Percentiles rank a stretch among this genome's conserved stretches.
Evolutionary conservation across 1,140 invertebrate species (phyloP).

Genomic region (Grapholita molesta): DNA sequence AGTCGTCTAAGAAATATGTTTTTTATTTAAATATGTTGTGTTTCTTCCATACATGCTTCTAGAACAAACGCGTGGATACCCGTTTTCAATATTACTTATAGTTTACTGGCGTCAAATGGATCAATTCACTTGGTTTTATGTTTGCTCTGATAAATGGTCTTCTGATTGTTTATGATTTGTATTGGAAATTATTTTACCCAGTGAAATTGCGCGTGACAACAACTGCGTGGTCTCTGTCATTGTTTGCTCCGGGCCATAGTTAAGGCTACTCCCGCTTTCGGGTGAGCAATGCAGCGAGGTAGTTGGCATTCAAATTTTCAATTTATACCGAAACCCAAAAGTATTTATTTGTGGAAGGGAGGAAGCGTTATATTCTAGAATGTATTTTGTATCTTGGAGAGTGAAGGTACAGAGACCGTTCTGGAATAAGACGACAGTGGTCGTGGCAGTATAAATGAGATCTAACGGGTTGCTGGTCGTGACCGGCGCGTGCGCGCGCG

Average conservation of each 20-base stretch:
- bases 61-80: no score
- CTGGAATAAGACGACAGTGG: slow-evolving; percentile 22
- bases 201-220: background rate
- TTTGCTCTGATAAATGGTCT: background rate
- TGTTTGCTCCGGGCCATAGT: background rate
- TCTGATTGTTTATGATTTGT: background rate
- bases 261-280: background rate
- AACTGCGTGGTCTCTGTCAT: background rate
- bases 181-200: background rate
- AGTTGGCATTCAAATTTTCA: background rate
- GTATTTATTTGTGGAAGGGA: slow-evolving; percentile 16
- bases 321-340: background rate
- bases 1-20: no score
- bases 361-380: slow-evolving; percentile 16
- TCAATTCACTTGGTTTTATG: background rate
- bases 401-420: background rate
- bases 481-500: slow-evolving; percentile 34
- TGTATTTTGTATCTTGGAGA: background rate
- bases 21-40: no score
- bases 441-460: slow-evolving; percentile 36
- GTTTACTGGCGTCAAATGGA: no score
- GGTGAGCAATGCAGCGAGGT: no score
- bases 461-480: slow-evolving; percentile 35
- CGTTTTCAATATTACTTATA: no score
- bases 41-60: no score